A percentile compares a stretch with the other conserved stretches of the same genome.
phyloP scores from a whole-genome alignment of 2,113 vertebrate genomes.

The Gopherus flavomarginatus region DNA sequence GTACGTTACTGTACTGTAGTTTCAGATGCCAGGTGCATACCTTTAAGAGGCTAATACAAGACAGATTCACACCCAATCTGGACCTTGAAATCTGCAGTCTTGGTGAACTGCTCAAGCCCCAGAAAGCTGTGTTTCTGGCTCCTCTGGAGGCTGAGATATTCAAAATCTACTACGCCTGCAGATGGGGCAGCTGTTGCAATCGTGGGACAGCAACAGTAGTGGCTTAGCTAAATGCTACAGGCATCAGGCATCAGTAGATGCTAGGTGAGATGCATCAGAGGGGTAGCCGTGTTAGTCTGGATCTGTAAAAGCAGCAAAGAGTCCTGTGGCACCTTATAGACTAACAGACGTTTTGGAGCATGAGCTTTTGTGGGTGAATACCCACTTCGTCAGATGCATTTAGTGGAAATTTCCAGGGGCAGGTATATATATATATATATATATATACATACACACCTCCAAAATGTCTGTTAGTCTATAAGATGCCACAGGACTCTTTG shows the following conservation, averaged over 20 bases:
- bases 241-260: not conserved
- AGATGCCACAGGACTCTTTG: too few relatives aligned
- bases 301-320: too few relatives aligned
- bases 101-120: not conserved
- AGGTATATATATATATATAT: too few relatives aligned
- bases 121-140: not conserved
- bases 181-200: not conserved
- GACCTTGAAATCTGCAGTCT: not conserved
- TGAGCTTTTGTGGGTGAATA: too few relatives aligned
- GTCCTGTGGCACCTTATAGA: too few relatives aligned
- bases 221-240: not conserved
- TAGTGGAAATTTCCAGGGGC: too few relatives aligned
- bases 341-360: too few relatives aligned
- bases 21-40: not conserved
- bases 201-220: rapidly evolving
- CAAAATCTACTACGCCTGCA: not conserved
- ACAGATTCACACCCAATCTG: not conserved
- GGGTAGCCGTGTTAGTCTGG: too few relatives aligned
- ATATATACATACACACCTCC: too few relatives aligned
- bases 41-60: not conserved
- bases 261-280: not conserved
- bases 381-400: too few relatives aligned
- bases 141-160: not conserved
- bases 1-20: rapidly evolving
- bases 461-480: too few relatives aligned